These are phyloP conservation scores for Sarotherodon lohbergeri DNA, from an alignment of 2,113 vertebrate genomes.

Conservation along the genomic window DNA sequence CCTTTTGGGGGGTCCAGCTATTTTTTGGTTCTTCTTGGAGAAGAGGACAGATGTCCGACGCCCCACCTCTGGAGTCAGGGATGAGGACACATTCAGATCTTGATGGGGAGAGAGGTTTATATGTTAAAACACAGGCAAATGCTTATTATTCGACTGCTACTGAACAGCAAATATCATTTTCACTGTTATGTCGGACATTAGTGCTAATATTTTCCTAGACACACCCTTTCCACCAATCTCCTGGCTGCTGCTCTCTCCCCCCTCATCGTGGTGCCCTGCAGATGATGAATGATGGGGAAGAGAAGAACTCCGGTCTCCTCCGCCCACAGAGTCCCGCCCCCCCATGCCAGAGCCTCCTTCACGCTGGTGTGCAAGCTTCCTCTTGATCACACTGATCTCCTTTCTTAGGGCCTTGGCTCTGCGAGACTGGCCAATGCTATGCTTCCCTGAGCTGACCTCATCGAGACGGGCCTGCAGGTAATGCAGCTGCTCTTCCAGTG, in stretches of 20 bases:
- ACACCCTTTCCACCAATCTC: slow-evolving; percentile 83
- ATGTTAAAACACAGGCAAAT: background rate
- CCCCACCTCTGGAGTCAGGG: slow-evolving; percentile 91
- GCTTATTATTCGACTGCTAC: background rate
- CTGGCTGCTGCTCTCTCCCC: slow-evolving; percentile 97
- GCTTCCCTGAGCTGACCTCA: slow-evolving; percentile 86
- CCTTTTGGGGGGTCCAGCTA: slow-evolving; percentile 89
- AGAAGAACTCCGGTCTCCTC: slow-evolving; percentile 57
- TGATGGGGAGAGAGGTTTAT: slow-evolving; percentile 2
- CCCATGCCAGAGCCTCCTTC: slow-evolving; percentile 77
- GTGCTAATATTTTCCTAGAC: background rate
- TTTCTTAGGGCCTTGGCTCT: slow-evolving; percentile 95
- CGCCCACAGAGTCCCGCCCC: slow-evolving; percentile 64
- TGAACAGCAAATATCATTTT: background rate
- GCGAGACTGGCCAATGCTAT: slow-evolving; percentile 89
- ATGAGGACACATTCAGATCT: slow-evolving; percentile 87
- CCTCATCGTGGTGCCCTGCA: slow-evolving; percentile 83
- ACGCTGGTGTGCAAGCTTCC: slow-evolving; percentile 89
- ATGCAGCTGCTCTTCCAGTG: slow-evolving; percentile 91
- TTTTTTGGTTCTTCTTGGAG: slow-evolving; percentile 97
- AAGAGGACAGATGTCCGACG: slow-evolving; percentile 96
- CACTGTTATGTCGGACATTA: background rate
- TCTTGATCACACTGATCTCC: slow-evolving; percentile 90
- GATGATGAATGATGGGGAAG: slow-evolving; percentile 71
- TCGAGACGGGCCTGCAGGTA: slow-evolving; percentile 84